Evolutionary conservation across 2,113 vertebrate genomes (phyloP).

Genomic region (Haemorhous mexicanus): DNA sequence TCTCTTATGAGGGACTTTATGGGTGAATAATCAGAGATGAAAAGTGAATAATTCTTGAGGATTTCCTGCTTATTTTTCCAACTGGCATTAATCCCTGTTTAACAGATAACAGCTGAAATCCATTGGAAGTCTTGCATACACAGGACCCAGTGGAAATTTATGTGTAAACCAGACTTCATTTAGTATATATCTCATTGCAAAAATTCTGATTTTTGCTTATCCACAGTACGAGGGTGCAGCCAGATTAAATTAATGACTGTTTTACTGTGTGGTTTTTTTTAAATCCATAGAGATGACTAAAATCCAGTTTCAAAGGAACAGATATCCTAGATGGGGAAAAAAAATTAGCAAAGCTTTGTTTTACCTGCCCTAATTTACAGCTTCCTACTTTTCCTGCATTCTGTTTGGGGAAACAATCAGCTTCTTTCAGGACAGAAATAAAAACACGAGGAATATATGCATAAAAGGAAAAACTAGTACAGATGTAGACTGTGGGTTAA

Average conservation of each 20-base stretch:
- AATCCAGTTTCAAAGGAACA: conserved; percentile 61
- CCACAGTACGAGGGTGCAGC: conserved; percentile 58
- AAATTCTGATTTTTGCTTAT: conserved; percentile 55
- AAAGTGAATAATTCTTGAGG: conserved; percentile 48
- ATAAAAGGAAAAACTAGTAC: conserved; percentile 76
- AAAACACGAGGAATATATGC: conserved; percentile 63
- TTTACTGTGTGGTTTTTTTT: conserved; percentile 73
- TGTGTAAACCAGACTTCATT: background rate
- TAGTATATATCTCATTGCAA: conserved; percentile 20
- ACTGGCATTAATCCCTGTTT: conserved; percentile 39
- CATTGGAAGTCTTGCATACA: background rate
- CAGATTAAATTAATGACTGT: conserved; percentile 71
- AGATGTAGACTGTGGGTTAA: conserved; percentile 86
- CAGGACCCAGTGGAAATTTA: background rate
- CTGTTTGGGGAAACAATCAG: conserved; percentile 58
- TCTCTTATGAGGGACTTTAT: background rate
- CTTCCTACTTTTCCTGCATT: conserved; percentile 69
- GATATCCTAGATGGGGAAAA: background rate
- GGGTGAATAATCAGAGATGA: conserved; percentile 42
- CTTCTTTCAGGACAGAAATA: conserved; percentile 64
- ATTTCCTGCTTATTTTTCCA: conserved; percentile 60
- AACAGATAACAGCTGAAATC: conserved; percentile 56
- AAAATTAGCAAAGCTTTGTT: background rate
- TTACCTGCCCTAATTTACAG: conserved; percentile 57
- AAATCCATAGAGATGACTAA: conserved; percentile 67